Base-by-base conservation (phyloP, 1,140 invertebrate genomes). In the Drosophila varians region DNA sequence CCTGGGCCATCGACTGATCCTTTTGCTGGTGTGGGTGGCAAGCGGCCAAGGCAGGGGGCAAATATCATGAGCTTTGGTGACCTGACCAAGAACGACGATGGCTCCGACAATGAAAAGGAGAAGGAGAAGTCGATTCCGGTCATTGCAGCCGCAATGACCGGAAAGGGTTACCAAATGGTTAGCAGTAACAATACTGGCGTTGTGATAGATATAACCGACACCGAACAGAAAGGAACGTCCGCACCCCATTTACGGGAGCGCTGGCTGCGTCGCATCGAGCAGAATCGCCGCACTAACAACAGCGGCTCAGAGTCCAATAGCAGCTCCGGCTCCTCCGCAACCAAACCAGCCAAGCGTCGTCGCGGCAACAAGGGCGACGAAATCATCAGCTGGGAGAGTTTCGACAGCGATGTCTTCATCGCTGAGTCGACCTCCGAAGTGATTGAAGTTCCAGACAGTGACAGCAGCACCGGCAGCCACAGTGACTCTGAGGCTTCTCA, bases 21-120 rank as follows among this genome's bases (percentile, higher is more conserved):
- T 0, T 69, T 87, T 45, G 62, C 47, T 8, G 28, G 28, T 3
- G 28, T 11, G 4, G 25, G 25, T 6, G 25, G 25, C 25, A 7
- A 7, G 28, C 9, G 28, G n/a, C 25, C 4, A 9, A 31, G 3
- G 28, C 11, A 9, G 3, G 28, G 57, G 1, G 0, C 18, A 0
- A 78, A 79, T 4, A 61, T 80, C 21, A 28, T 65, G 11, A 58
- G 87, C 25, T 65, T 89, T 8, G 47, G 60, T 7, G 87, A 91
- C 61, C 42, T 89, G 4, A 73, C 9, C 34, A 48, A 36, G 4
- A 21, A 21, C 21, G 48, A 21, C 25, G 31, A 23, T 18, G 47
- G 1, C n/a, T 3, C 9, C 3, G 25, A 14, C 21, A 21, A 4
- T 4, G 21, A 21, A 2, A 21, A 21, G 21, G 21, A 21, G 2